Percentiles rank a stretch among this genome's conserved stretches.
phyloP scores from a whole-genome alignment of 1,140 invertebrate species.

The Drosophila sulfurigaster region DNA sequence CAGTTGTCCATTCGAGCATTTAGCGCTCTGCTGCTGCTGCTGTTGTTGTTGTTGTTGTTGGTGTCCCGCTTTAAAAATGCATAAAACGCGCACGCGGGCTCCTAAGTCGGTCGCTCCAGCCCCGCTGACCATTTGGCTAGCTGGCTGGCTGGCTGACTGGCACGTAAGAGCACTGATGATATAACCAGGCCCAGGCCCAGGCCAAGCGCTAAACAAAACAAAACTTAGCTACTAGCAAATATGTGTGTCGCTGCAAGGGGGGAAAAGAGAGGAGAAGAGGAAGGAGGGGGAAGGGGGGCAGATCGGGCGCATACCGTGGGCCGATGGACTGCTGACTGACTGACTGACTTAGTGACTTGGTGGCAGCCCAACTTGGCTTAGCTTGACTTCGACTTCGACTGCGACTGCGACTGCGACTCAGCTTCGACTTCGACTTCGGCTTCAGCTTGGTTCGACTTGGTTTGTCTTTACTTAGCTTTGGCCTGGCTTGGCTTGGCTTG shows the following conservation, averaged over 20 bases:
- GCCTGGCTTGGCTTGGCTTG: slow-evolving; percentile 29
- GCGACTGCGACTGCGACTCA: background rate
- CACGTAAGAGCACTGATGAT: slow-evolving; percentile 64
- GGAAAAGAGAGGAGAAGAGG: background rate
- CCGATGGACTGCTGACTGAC: slow-evolving; percentile 61
- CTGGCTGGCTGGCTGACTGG: no score
- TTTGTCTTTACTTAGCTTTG: slow-evolving; percentile 26
- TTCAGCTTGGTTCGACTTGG: slow-evolving; percentile 34
- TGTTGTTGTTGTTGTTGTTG: slow-evolving; percentile 54
- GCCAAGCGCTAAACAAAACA: slow-evolving; percentile 76
- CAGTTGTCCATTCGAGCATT: slow-evolving; percentile 77
- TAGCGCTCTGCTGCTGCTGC: slow-evolving; percentile 54
- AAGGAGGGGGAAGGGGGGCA: background rate
- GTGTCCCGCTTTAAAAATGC: slow-evolving; percentile 73
- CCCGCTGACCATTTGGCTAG: slow-evolving; percentile 76
- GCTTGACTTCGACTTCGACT: slow-evolving; percentile 21
- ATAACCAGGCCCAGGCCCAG: slow-evolving; percentile 73
- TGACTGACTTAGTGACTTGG: slow-evolving; percentile 67
- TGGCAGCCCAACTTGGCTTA: slow-evolving; percentile 35
- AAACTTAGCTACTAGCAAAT: slow-evolving; percentile 79
- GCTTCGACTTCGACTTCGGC: background rate
- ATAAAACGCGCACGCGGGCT: slow-evolving; percentile 73
- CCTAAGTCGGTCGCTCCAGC: slow-evolving; percentile 75
- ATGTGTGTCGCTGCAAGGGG: slow-evolving; percentile 42
- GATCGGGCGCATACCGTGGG: slow-evolving; percentile 66